Evolutionary conservation across 1,140 invertebrate species (phyloP).

Genomic region (Chelonus insularis): DNA sequence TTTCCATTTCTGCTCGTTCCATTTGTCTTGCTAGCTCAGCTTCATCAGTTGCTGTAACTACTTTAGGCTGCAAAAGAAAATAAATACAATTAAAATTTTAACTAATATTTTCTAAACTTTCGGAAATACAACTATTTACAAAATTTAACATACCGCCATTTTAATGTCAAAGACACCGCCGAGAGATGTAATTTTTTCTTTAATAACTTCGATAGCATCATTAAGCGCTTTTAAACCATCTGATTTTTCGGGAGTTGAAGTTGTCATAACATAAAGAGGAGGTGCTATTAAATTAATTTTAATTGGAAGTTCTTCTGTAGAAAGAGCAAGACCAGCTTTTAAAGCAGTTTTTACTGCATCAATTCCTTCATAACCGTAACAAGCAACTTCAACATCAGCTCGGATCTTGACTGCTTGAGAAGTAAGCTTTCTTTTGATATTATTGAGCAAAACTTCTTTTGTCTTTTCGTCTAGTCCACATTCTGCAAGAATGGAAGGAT

Average conservation of each 20-base stretch:
- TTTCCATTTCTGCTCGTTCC: constrained; percentile 91
- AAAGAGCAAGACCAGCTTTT: constrained; percentile 87
- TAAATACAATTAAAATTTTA: neutral
- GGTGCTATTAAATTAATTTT: constrained; percentile 99
- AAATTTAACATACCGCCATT: constrained; percentile 77
- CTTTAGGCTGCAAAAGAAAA: constrained; percentile 81
- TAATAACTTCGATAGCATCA: constrained; percentile 86
- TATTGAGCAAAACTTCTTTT: constrained; percentile 89
- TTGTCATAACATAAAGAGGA: constrained; percentile 98
- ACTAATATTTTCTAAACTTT: neutral
- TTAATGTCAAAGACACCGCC: constrained; percentile 94
- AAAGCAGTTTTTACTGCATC: constrained; percentile 97
- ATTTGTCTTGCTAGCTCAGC: constrained; percentile 91
- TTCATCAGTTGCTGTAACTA: constrained; percentile 97
- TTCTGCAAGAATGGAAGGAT: constrained; percentile 93
- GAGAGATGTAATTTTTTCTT: constrained; percentile 77
- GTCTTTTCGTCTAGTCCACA: constrained; percentile 93
- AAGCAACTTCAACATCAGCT: constrained; percentile 97
- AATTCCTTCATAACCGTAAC: constrained; percentile 98
- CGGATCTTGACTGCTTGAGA: constrained; percentile 98
- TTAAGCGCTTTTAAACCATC: constrained; percentile 90
- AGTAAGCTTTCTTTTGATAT: constrained; percentile 95
- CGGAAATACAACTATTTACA: constrained; percentile 3
- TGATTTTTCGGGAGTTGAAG: constrained; percentile 93
- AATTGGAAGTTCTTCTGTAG: constrained; percentile 91